Conservation (phyloP, 2,113 vertebrate genomes). For the Rhinolophus ferrumequinum region DNA sequence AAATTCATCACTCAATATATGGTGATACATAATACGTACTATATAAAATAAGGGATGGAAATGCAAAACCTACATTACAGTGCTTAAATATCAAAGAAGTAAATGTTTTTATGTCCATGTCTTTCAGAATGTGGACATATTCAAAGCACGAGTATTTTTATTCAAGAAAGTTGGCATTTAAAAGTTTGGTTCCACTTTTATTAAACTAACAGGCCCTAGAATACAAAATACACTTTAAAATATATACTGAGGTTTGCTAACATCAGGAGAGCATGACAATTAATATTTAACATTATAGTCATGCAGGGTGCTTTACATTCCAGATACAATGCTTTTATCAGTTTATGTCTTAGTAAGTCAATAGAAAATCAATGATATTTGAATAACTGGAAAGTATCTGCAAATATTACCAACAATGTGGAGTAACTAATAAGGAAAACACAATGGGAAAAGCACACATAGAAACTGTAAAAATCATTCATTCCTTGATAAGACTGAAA, state of each 20-base stretch:
- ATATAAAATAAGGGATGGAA: neutral
- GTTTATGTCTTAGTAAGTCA: slow-evolving; percentile 40
- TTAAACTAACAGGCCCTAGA: slow-evolving; percentile 53
- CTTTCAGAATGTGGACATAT: slow-evolving; percentile 48
- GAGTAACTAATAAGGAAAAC: neutral
- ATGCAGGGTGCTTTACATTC: slow-evolving; percentile 31
- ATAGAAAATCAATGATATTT: slow-evolving; percentile 34
- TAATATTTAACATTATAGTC: slow-evolving; percentile 67
- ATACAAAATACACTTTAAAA: slow-evolving; percentile 43
- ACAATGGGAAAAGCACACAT: neutral
- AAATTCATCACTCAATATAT: neutral
- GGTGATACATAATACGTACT: neutral
- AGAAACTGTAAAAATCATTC: neutral
- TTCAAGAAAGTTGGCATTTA: slow-evolving; percentile 44
- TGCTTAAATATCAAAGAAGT: neutral
- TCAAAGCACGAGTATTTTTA: slow-evolving; percentile 23
- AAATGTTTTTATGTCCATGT: slow-evolving; percentile 1
- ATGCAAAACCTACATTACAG: neutral
- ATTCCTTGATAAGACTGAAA: neutral
- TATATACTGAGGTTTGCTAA: slow-evolving; percentile 11
- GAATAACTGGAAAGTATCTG: neutral
- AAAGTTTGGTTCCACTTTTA: slow-evolving; percentile 63
- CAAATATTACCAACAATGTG: neutral
- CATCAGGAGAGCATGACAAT: slow-evolving; percentile 36
- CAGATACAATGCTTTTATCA: slow-evolving; percentile 26